phyloP scores from a whole-genome alignment of 2,888 invertebrate species.

The Mythimna impura region DNA sequence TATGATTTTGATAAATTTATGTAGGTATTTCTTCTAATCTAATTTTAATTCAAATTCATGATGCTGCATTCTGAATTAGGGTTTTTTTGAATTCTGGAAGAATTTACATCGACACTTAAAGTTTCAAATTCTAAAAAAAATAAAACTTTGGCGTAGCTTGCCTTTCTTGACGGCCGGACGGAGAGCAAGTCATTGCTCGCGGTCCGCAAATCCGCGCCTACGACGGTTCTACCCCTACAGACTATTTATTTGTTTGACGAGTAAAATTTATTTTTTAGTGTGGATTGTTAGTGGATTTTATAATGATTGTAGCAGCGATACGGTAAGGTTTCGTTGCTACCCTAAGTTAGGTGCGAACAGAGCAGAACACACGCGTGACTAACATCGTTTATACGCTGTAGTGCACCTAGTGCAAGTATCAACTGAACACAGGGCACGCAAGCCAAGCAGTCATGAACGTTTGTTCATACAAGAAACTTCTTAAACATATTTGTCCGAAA shows the following conservation, averaged over 20 bases:
- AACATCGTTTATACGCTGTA: constrained; percentile 63
- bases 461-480: constrained; percentile 58
- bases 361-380: constrained; percentile 62
- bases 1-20: too few species aligned
- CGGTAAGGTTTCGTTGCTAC: constrained; percentile 50
- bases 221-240: background rate
- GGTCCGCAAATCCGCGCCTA: too few species aligned
- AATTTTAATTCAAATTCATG: too few species aligned
- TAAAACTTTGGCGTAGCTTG: too few species aligned
- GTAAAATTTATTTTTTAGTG: background rate
- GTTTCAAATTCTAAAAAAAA: too few species aligned
- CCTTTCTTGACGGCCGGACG: too few species aligned
- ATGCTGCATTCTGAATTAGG: too few species aligned
- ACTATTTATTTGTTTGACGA: background rate
- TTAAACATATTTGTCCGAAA: constrained; percentile 44
- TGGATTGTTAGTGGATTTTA: constrained; percentile 13
- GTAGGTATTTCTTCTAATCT: too few species aligned
- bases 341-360: constrained; percentile 48
- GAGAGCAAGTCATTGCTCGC: too few species aligned
- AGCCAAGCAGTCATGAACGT: constrained; percentile 61
- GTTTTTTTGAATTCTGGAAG: too few species aligned
- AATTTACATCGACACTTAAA: too few species aligned
- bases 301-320: constrained; percentile 21
- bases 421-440: constrained; percentile 34
- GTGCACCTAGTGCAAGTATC: constrained; percentile 46